Evolutionary conservation across 2,888 invertebrate genomes (phyloP), one percentile per base, ranked within the genome.

Genomic region (Chorisops tibialis): DNA sequence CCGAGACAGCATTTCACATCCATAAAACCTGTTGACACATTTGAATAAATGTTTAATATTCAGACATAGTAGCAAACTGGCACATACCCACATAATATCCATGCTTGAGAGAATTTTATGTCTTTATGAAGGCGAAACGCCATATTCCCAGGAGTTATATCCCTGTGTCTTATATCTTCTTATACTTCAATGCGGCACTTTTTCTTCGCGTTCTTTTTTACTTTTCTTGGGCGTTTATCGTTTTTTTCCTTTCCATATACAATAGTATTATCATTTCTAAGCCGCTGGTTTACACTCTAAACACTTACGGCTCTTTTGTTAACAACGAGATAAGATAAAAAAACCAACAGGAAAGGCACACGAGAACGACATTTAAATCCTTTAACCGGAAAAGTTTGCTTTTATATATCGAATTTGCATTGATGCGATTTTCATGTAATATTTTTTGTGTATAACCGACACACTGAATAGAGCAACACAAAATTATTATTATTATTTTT

Each of bases 371-470:
- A 51, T 37, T 51, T 37, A 51, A 51, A 51, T 51, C 51, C 51
- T 38, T 51, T 51, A 51, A 37, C 51, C 7, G 51, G 11, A 18
- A 19, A 51, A 30, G 5, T 7, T 30, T 18, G n/a, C 37, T 12
- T 51, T 38, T 51, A 51, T 30, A 51, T 39, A 47, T 61, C 52
- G 61, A 52, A 61, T 61, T 52, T 61, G 41, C 61, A 61, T 61
- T 52, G 52, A 61, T 52, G 45, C 39, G 47, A 61, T 52, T 52
- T 59, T 47, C 52, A 38, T 38, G 24, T 35, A 37, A 49, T 49
- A 14, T 16, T 5, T 16, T 24, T 35, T 3, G 11, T 24, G 30
- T 5, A 30, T 30, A 30, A 2, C 30, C 7, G 30, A 30, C 9
- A n/a, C n/a, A 30, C 30, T 5, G 35, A 4, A n/a, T 12, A 30